Conservation (phyloP, 2,888 invertebrate species). For the Perizoma affinitatum region DNA sequence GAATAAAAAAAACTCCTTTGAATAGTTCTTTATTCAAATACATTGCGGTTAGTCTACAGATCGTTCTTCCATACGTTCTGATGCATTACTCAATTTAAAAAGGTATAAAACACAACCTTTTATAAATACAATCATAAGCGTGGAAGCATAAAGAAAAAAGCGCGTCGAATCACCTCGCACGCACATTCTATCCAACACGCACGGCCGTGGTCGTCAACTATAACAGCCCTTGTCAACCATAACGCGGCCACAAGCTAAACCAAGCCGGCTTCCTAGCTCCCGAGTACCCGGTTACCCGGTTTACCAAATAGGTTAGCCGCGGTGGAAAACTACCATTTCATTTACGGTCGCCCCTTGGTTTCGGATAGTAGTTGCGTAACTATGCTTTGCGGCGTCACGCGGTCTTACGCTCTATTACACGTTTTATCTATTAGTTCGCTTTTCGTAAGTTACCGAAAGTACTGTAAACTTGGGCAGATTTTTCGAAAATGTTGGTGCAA, state of each 20-base stretch:
- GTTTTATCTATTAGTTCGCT: constrained; percentile 52
- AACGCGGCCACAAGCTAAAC: constrained; percentile 72
- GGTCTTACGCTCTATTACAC: constrained; percentile 57
- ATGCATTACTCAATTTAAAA: background rate
- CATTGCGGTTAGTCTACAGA: constrained; percentile 58
- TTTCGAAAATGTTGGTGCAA: too few relatives aligned
- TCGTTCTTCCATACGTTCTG: constrained; percentile 40
- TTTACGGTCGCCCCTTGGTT: constrained; percentile 79
- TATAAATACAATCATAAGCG: background rate
- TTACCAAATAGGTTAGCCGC: constrained; percentile 62
- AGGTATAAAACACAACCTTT: background rate
- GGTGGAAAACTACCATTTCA: constrained; percentile 82
- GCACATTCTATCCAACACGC: constrained; percentile 61
- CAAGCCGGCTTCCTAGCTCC: constrained; percentile 30
- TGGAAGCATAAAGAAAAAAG: background rate
- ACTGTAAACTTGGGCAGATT: background rate
- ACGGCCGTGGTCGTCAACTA: constrained; percentile 65
- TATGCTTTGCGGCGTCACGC: constrained; percentile 69
- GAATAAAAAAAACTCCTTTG: constrained; percentile 77
- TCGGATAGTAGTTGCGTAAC: constrained; percentile 73
- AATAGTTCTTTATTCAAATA: constrained; percentile 78
- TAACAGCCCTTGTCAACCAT: constrained; percentile 82
- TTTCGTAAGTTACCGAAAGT: constrained; percentile 36
- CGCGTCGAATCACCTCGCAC: constrained; percentile 37
- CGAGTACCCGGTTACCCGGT: constrained; percentile 36